These are phyloP conservation scores for Mionectes olivaceus DNA, from an alignment of 2,797 vertebrate species.

Conservation along the genomic window DNA sequence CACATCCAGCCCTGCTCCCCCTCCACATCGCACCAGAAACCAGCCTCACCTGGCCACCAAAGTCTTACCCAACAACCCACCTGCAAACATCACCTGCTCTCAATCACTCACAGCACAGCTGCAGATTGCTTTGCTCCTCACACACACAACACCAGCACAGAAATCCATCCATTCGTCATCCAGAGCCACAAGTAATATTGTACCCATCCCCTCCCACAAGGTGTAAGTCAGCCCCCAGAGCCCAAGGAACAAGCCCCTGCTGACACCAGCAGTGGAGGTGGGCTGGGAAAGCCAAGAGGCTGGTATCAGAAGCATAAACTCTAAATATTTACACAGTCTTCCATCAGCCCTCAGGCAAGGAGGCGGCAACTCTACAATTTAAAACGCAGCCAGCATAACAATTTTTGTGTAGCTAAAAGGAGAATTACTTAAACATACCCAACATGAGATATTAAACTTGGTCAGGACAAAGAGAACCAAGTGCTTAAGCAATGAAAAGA, in stretches of 20 bases:
- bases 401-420: background rate
- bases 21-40: background rate
- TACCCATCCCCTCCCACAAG: fast-evolving
- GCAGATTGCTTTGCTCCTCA: background rate
- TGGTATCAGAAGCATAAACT: background rate
- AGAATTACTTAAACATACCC: background rate
- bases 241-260: background rate
- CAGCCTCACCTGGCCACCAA: background rate
- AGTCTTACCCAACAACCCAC: fast-evolving
- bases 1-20: background rate
- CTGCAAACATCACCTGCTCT: background rate
- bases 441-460: background rate
- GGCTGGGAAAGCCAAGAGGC: background rate
- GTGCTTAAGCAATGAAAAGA: fast-evolving
- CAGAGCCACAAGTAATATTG: fast-evolving
- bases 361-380: background rate
- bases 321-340: slow-evolving; percentile 45
- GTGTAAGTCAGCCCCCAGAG: background rate
- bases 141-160: fast-evolving
- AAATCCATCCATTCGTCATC: background rate
- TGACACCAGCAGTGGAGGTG: background rate
- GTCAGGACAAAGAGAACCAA: background rate
- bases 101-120: fast-evolving
- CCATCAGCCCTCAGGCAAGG: slow-evolving; percentile 1
- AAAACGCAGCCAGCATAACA: background rate